Conservation (phyloP, 2,797 vertebrate species). For the Chaenodraco wilsoni region DNA sequence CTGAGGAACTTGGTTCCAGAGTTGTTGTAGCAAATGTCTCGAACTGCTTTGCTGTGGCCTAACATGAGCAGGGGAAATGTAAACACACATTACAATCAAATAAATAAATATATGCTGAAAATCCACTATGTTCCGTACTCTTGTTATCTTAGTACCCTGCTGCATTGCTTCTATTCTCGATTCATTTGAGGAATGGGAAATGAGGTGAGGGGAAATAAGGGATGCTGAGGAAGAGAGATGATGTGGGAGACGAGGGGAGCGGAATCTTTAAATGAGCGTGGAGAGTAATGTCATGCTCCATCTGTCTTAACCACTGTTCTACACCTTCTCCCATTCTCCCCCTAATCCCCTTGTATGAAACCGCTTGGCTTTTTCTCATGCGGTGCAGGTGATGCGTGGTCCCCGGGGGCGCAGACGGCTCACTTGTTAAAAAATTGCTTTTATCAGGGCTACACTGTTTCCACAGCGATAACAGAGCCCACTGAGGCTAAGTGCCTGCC, state of each 20-base stretch:
- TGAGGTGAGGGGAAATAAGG: conserved; percentile 30
- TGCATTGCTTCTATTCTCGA: conserved; percentile 30
- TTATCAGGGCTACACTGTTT: conserved; percentile 60
- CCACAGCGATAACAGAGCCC: conserved; percentile 60
- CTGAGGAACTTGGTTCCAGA: conserved; percentile 93
- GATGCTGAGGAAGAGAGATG: conserved; percentile 18
- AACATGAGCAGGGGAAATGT: conserved; percentile 18
- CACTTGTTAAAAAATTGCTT: conserved; percentile 61
- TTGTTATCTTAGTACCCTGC: conserved; percentile 7
- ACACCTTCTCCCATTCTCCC: conserved; percentile 22
- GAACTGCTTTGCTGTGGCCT: conserved; percentile 98
- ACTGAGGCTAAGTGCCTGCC: conserved; percentile 42
- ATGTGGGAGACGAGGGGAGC: conserved; percentile 12
- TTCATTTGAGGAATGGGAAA: conserved; percentile 43
- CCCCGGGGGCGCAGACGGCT: conserved; percentile 38
- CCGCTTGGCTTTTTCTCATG: conserved; percentile 31
- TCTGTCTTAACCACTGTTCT: conserved; percentile 27
- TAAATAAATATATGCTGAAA: conserved; percentile 1
- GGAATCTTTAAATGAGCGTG: conserved; percentile 44
- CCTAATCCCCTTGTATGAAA: conserved; percentile 34
- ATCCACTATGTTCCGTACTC: neutral
- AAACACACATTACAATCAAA: conserved; percentile 30
- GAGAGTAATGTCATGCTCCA: neutral
- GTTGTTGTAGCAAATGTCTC: conserved; percentile 97
- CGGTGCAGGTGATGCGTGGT: conserved; percentile 44